Evolutionary conservation across 2,888 invertebrate genomes (phyloP).

Genomic region (Holacanthella duospinosa): DNA sequence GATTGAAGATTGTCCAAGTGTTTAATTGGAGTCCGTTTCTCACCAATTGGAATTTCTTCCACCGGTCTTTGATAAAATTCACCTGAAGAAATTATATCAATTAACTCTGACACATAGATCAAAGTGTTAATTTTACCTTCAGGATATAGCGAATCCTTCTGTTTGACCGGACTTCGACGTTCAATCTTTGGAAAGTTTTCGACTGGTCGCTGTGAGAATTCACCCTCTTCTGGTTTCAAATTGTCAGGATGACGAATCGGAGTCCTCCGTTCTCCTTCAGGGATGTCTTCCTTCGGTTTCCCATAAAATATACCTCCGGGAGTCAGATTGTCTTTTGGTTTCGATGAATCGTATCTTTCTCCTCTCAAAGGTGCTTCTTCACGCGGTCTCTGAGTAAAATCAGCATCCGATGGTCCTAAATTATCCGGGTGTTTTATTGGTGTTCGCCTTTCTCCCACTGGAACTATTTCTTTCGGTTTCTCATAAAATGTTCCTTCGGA

Average conservation of each 20-base stretch:
- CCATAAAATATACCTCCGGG: constrained; percentile 43
- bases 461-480: constrained; percentile 38
- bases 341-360: constrained; percentile 41
- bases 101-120: too few relatives aligned
- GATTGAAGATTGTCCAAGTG: constrained; percentile 40
- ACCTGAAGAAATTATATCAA: too few relatives aligned
- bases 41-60: constrained; percentile 40
- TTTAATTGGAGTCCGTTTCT: constrained; percentile 39
- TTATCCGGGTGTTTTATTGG: constrained; percentile 37
- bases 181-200: constrained; percentile 40
- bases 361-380: constrained; percentile 29
- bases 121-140: too few relatives aligned
- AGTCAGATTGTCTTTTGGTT: constrained; percentile 43
- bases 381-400: constrained; percentile 43
- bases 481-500: constrained; percentile 43
- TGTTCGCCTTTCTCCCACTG: constrained; percentile 38
- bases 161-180: constrained; percentile 42
- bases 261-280: constrained; percentile 38
- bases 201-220: constrained; percentile 41
- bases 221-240: constrained; percentile 33
- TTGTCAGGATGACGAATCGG: constrained; percentile 37
- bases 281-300: constrained; percentile 38
- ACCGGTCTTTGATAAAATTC: constrained; percentile 41
- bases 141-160: constrained; percentile 45
- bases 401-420: too few relatives aligned